Percentiles rank a stretch among this genome's conserved stretches.
Evolutionary conservation across 1,140 invertebrate genomes (phyloP).

Genomic region (Patella vulgata): DNA sequence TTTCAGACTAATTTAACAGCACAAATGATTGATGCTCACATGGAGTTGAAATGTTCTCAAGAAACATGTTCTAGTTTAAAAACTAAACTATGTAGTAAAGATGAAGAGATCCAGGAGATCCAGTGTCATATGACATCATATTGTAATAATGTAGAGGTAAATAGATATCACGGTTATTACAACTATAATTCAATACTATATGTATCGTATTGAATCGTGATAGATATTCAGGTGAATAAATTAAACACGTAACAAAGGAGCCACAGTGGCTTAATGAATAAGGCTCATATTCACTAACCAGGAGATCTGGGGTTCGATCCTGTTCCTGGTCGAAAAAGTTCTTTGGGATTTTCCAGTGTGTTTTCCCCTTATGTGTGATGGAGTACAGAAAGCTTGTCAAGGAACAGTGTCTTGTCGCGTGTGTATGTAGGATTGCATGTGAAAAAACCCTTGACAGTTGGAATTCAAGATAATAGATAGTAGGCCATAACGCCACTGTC

Average conservation of each 20-base stretch:
- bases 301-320: too few relatives aligned
- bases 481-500: too few relatives aligned
- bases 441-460: too few relatives aligned
- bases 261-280: not conserved
- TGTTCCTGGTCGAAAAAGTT: too few relatives aligned
- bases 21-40: conserved; percentile 28
- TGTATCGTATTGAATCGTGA: too few relatives aligned
- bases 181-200: not conserved
- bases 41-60: conserved; percentile 19
- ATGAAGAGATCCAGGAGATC: conserved; percentile 36
- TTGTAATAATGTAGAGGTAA: conserved; percentile 35
- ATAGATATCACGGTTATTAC: not conserved
- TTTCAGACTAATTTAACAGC: conserved; percentile 27
- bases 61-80: conserved; percentile 16
- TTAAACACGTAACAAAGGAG: not conserved
- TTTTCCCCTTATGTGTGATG: not conserved
- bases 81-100: conserved; percentile 12
- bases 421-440: too few relatives aligned
- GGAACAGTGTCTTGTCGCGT: too few relatives aligned
- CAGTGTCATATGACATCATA: conserved; percentile 37
- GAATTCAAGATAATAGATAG: too few relatives aligned
- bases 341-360: too few relatives aligned
- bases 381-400: too few relatives aligned
- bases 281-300: too few relatives aligned
- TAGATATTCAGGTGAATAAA: too few relatives aligned